These are phyloP conservation scores for Acrocera orbiculus DNA, from an alignment of 2,888 invertebrate species.

Conservation along the genomic window DNA sequence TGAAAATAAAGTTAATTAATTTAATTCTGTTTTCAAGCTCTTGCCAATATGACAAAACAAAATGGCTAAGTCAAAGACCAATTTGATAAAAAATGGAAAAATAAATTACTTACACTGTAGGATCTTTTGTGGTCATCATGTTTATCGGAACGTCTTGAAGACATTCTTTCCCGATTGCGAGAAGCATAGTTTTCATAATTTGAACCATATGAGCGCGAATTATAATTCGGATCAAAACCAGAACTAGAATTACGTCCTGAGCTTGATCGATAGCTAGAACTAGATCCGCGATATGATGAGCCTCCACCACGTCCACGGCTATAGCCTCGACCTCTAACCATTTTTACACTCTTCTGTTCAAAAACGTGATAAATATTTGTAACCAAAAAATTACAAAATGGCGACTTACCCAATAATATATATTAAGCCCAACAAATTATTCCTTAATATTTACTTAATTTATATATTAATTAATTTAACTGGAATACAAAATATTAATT, in stretches of 20 bases:
- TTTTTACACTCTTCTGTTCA: too few species aligned
- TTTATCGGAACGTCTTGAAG: conserved; percentile 18
- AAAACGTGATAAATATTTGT: too few species aligned
- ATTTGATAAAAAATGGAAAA: background rate
- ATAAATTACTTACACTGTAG: conserved; percentile 21
- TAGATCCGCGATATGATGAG: conserved; percentile 21
- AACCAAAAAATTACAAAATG: too few species aligned
- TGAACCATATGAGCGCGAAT: conserved; percentile 17
- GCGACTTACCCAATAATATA: too few species aligned
- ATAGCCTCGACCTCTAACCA: conserved; percentile 23
- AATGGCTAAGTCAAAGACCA: too few species aligned
- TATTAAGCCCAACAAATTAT: too few species aligned
- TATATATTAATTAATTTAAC: too few species aligned
- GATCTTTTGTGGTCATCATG: conserved; percentile 23
- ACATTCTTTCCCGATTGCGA: conserved; percentile 18
- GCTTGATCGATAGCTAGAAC: conserved; percentile 15
- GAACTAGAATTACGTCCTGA: conserved; percentile 17
- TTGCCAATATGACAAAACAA: too few species aligned
- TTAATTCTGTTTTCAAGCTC: too few species aligned
- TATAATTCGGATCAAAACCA: conserved; percentile 12
- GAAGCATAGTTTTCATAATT: conserved; percentile 14
- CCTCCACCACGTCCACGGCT: conserved; percentile 14
- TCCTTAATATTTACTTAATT: too few species aligned
- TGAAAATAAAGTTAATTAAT: too few species aligned
- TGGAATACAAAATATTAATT: too few species aligned